Conservation (phyloP, 1,140 invertebrate species). For the Harpegnathos saltator region DNA sequence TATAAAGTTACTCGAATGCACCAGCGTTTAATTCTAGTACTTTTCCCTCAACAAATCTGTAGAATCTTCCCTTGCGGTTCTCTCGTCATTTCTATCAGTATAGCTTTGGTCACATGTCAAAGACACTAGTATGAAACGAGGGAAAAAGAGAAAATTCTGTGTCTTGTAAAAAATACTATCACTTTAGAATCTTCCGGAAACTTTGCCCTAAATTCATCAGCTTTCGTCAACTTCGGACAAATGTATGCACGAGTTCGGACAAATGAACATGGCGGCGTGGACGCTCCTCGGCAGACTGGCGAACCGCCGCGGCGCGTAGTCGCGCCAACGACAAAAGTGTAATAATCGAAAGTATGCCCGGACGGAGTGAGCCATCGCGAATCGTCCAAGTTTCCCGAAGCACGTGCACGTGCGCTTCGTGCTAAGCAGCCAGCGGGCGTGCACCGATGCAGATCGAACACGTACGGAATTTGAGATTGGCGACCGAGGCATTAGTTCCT, state of each 20-base stretch:
- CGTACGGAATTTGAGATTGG: conserved; percentile 54
- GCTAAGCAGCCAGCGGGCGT: not conserved
- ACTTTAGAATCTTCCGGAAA: not conserved
- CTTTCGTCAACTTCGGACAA: not conserved
- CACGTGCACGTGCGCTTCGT: not conserved
- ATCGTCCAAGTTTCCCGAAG: conserved; percentile 3
- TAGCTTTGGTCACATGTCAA: not conserved
- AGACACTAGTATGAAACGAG: not conserved
- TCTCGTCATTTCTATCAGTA: not conserved
- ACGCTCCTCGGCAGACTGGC: not conserved
- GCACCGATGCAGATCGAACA: conserved; percentile 11
- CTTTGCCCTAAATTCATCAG: no score
- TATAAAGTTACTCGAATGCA: not conserved
- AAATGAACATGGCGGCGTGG: no score
- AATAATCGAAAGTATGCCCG: not conserved
- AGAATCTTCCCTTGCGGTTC: no score
- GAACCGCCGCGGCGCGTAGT: not conserved
- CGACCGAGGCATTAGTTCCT: conserved; percentile 42
- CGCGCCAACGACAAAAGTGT: not conserved
- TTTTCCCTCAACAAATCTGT: not conserved
- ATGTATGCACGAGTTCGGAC: no score
- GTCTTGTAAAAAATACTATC: not conserved
- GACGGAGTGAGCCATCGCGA: not conserved
- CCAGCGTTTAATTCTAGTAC: not conserved
- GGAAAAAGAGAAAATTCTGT: not conserved